Percentiles rank a stretch among this genome's conserved stretches.
These are phyloP conservation scores for Synanthedon myopaeformis DNA, from an alignment of 2,888 invertebrate genomes.

Conservation along the genomic window DNA sequence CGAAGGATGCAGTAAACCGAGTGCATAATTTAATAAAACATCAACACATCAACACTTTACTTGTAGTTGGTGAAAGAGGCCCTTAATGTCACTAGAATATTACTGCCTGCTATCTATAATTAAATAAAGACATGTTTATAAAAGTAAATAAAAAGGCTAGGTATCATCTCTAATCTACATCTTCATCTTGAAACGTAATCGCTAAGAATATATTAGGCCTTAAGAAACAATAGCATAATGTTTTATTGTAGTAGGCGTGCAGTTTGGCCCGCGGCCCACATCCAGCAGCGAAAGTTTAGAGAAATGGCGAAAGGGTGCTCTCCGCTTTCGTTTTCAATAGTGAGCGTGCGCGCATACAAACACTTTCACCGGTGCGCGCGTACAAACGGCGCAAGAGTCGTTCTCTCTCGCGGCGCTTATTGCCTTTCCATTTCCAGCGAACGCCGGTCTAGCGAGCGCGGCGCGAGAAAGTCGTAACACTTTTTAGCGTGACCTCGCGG, in stretches of 20 bases:
- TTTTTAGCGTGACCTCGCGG: conserved; percentile 65
- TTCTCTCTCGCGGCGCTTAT: conserved; percentile 41
- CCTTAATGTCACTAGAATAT: no score
- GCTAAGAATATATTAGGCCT: conserved; percentile 21
- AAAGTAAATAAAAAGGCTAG: no score
- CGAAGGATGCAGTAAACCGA: no score
- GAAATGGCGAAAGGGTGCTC: conserved; percentile 69
- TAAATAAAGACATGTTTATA: no score
- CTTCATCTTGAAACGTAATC: conserved; percentile 4
- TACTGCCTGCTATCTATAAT: no score
- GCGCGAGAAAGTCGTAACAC: conserved; percentile 70
- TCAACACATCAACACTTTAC: no score
- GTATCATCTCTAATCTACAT: background rate
- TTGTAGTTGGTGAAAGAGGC: no score
- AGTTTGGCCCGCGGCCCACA: conserved; percentile 62
- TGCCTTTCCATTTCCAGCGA: conserved; percentile 39
- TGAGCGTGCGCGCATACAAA: conserved; percentile 44
- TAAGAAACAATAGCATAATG: conserved; percentile 43
- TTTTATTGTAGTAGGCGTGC: conserved; percentile 19
- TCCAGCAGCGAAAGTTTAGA: conserved; percentile 66
- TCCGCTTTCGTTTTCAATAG: conserved; percentile 68
- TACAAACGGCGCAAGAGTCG: conserved; percentile 50
- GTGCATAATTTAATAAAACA: no score
- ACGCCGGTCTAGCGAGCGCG: conserved; percentile 42
- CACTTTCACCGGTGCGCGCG: conserved; percentile 62